Percentiles rank a stretch among this genome's conserved stretches.
phyloP scores from a whole-genome alignment of 2,888 invertebrate species.

The Beris morrisii region DNA sequence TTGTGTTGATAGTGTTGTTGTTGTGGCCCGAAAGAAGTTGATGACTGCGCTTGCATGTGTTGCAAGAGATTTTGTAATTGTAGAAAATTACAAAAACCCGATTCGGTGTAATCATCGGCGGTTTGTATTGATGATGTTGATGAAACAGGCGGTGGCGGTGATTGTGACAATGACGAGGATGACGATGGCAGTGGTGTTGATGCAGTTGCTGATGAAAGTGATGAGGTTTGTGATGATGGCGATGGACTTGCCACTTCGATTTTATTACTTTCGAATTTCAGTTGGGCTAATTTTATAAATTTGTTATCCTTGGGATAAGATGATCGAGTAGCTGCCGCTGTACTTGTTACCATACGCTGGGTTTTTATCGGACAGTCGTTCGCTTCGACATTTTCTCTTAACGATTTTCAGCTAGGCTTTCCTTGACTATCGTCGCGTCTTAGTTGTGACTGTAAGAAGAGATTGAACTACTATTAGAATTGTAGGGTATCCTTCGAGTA shows the following conservation, averaged over 20 bases:
- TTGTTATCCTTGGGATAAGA: conserved; percentile 35
- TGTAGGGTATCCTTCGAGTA: no score
- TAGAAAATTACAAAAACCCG: neutral
- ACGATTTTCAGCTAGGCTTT: conserved; percentile 57
- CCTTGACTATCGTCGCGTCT: conserved; percentile 55
- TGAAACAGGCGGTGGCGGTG: conserved; percentile 44
- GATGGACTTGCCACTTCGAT: conserved; percentile 18
- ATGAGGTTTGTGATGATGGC: conserved; percentile 38
- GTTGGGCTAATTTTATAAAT: conserved; percentile 7
- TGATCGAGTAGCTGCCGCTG: conserved; percentile 19
- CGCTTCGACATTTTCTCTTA: conserved; percentile 37
- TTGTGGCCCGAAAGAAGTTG: no score
- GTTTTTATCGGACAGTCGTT: neutral
- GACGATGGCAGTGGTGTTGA: conserved; percentile 42
- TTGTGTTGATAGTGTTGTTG: neutral
- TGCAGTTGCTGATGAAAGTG: conserved; percentile 44
- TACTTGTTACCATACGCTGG: conserved; percentile 29
- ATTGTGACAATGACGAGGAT: conserved; percentile 43
- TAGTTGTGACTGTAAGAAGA: conserved; percentile 51
- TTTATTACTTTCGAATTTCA: conserved; percentile 3
- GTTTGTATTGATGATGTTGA: conserved; percentile 46
- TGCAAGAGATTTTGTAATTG: neutral
- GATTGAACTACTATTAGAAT: no score
- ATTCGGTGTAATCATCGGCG: conserved; percentile 15
- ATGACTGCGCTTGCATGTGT: neutral